phyloP scores from a whole-genome alignment of 2,113 vertebrate species.

The Myotis brandtii region DNA sequence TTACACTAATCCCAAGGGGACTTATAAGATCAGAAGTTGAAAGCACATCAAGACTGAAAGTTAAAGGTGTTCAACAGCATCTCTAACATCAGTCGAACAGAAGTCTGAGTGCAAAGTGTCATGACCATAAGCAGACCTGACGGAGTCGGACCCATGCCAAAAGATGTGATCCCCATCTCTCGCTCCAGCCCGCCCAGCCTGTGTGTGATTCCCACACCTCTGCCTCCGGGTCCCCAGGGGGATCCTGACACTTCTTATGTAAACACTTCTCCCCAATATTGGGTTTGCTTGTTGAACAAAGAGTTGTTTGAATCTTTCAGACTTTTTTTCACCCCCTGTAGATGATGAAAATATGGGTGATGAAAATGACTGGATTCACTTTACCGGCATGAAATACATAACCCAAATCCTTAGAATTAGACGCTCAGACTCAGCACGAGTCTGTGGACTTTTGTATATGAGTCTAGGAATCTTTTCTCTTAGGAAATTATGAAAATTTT shows the following conservation, averaged over 20 bases:
- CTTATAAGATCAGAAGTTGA: not conserved
- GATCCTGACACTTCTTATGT: not conserved
- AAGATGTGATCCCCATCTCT: not conserved
- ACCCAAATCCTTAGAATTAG: not conserved
- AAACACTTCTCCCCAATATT: constrained; percentile 12
- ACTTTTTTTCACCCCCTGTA: not conserved
- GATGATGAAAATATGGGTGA: constrained; percentile 45
- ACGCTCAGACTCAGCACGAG: not conserved
- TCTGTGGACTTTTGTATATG: not conserved
- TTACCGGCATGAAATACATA: not conserved
- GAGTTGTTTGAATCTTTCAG: constrained; percentile 13
- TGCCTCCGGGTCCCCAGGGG: not conserved
- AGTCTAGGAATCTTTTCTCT: not conserved
- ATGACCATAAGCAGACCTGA: not conserved
- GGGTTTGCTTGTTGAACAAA: constrained; percentile 46
- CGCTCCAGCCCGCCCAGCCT: not conserved
- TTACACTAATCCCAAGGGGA: not conserved
- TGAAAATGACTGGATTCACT: constrained; percentile 30
- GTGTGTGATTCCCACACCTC: not conserved
- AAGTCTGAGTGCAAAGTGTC: not conserved
- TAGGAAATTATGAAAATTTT: constrained; percentile 36
- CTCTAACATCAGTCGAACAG: not conserved
- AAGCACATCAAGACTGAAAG: constrained; percentile 10
- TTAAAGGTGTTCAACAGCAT: not conserved
- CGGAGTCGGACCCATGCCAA: not conserved